These are phyloP conservation scores for Nansenia antarctica DNA, from an alignment of 2,113 vertebrate genomes.

Conservation along the genomic window DNA sequence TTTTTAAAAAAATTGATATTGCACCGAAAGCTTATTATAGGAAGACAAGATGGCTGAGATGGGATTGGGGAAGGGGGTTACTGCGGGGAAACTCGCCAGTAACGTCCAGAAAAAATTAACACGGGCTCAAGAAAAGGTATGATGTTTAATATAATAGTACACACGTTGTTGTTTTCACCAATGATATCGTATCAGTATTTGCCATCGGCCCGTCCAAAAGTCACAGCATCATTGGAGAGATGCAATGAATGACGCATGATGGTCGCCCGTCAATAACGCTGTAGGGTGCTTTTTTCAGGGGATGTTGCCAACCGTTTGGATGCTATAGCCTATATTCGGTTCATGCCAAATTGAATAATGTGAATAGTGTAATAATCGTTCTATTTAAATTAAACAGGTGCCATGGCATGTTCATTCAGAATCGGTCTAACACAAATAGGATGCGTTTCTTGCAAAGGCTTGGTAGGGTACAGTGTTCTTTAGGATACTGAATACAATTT, in stretches of 20 bases:
- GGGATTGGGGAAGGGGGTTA: slow-evolving; percentile 94
- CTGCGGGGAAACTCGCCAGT: slow-evolving; percentile 93
- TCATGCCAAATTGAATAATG: no score
- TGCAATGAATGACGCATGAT: neutral
- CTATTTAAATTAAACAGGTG: no score
- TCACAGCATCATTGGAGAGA: neutral
- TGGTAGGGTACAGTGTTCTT: no score
- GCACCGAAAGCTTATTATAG: slow-evolving; percentile 43
- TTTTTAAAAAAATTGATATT: slow-evolving; percentile 30
- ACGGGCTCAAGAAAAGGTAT: slow-evolving; percentile 95
- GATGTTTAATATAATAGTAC: neutral
- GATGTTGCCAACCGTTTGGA: no score
- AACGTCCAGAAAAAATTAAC: slow-evolving; percentile 98
- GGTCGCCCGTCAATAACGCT: no score
- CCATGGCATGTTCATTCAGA: no score
- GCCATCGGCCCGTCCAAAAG: neutral
- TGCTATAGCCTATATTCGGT: no score
- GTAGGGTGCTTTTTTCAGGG: no score
- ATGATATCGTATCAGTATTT: neutral
- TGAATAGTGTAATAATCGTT: no score
- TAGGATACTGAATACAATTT: no score
- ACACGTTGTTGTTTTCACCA: neutral
- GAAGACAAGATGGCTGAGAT: slow-evolving; percentile 92
- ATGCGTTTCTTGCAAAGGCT: no score
- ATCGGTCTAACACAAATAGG: no score